phyloP scores from a whole-genome alignment of 1,140 invertebrate species.

The Proctacanthus coquilletti region DNA sequence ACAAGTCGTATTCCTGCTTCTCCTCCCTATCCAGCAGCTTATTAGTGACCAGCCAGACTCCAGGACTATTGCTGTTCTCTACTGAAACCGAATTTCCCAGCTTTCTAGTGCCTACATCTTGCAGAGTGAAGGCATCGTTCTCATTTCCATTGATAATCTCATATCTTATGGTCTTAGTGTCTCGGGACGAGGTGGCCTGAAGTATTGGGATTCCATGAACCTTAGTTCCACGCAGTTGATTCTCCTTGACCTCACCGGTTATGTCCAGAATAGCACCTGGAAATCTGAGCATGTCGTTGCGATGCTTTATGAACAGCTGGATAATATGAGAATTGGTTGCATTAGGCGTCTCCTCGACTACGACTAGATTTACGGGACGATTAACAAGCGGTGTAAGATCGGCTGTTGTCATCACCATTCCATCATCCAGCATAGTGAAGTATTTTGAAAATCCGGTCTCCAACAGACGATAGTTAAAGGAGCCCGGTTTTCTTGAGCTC shows the following conservation, averaged over 20 bases:
- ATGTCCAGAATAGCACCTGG: constrained; percentile 38
- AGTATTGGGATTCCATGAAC: constrained; percentile 51
- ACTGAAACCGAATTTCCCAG: constrained; percentile 37
- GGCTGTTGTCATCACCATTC: constrained; percentile 76
- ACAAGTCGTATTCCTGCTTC: constrained; percentile 48
- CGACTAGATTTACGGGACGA: constrained; percentile 58
- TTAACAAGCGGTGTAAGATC: constrained; percentile 66
- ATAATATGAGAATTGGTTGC: constrained; percentile 62
- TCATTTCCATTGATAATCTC: constrained; percentile 58
- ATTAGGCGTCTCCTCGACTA: constrained; percentile 64
- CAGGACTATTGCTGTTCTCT: constrained; percentile 28
- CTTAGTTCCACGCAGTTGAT: constrained; percentile 47
- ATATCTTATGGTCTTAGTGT: constrained; percentile 51
- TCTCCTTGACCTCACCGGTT: constrained; percentile 57
- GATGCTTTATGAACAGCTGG: constrained; percentile 66
- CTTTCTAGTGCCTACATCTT: constrained; percentile 39
- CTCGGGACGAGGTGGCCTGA: constrained; percentile 37
- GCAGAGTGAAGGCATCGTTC: constrained; percentile 50
- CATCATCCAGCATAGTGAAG: constrained; percentile 75
- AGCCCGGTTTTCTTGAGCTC: too few species aligned
- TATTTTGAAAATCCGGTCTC: constrained; percentile 64
- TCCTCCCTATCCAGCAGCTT: constrained; percentile 56
- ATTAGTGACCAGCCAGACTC: constrained; percentile 53
- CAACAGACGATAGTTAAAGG: constrained; percentile 20
- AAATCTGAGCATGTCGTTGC: constrained; percentile 62